Base-by-base conservation (phyloP, 2,888 invertebrate genomes). In the Lasioglossum morio region DNA sequence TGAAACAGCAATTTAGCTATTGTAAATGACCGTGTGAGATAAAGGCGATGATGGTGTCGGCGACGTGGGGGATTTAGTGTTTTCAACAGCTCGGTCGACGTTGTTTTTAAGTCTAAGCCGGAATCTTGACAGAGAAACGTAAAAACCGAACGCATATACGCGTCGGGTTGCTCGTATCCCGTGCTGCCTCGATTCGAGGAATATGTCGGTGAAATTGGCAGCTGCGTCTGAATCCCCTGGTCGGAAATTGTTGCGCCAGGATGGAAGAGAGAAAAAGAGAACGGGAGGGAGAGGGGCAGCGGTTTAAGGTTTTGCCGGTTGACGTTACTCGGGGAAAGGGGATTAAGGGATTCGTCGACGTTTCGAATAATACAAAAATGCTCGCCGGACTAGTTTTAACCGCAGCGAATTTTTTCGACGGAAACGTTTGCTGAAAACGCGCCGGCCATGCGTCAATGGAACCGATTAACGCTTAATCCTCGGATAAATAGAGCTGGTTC, bases 331-430 rank as follows among this genome's bases (percentile, higher is more conserved):
- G 74, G 73, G 43, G 40, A 53, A 34, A 60, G 40, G 57, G 81
- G 83, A 84, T 84, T 84, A 84, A 76, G 34, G 72, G 83, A 84
- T 82, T 74, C 82, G 63, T 69, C 23, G 79, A n/a, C 69, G 66
- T 73, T 69, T 73, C 75, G 66, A 73, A 72, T 77, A 69, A 73
- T 82, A 48, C 60, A 63, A 82, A 82, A 74, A 46, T 66, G 53
- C 69, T 60, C 74, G 23, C 43, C 72, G 27, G 27, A 43, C 63
- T 76, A 63, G 23, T 66, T 27, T 34, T 76, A 53, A 16, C 27
- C 40, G 19, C 30, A 74, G 40, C 46, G 53, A 73, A 73, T 60
- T 72, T 77, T 84, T 81, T 77, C 77, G 72, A 34, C 72, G 53
- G 63, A 53, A 30, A 46, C 60, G 43, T 37, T 57, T 46, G 37